Evolutionary conservation across 2,888 invertebrate species (phyloP), one percentile per base, ranked within the genome.

Genomic region (Conus canariensis): DNA sequence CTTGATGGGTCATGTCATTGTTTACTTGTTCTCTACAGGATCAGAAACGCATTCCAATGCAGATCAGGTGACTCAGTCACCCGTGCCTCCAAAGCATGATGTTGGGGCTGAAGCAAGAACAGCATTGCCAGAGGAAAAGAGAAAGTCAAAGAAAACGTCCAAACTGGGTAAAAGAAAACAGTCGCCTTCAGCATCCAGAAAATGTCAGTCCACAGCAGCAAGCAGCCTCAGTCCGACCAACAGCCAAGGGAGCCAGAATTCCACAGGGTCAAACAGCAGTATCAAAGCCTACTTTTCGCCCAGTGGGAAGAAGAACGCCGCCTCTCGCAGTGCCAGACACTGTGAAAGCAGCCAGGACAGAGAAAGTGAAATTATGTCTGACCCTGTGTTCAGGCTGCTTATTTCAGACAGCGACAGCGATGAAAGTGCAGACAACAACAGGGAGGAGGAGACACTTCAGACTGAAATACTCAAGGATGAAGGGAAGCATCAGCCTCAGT

Each of bases 361-460:
- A 12, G n/a, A 6, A 45, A 77, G 25, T 22, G n/a, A 58, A 45
- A 88, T n/a, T 25, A 58, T 56, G 25, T 30, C 10, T 30, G 87
- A 87, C 25, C 74, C 87, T 87, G 74, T 74, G 1, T 67, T 70
- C n/a, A 87, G 22, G 7, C 14, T 74, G n/a, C 70, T 74, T 45
- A 58, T 74, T 67, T 87, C 87, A 22, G 87, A 87, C 58, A 87
- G 87, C 30, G 87, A 87, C 58, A 74, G 74, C 14, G 87, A 74
- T 74, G 86, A 64, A 64, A 67, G 67, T 8, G 45, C 9, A 25
- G 64, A 45, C 16, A 25, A 60, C 12, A 25, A 85, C 58, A 67
- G 7, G 4, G 45, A 45, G 30, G 45, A 67, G 25, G 85, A 64
- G 56, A 85, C 25, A 6, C 25, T 19, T 60, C 22, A 30, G 12